Conservation (phyloP, 37 sponge, comb jelly and placozoan species). For the Eunapius fragilis region DNA sequence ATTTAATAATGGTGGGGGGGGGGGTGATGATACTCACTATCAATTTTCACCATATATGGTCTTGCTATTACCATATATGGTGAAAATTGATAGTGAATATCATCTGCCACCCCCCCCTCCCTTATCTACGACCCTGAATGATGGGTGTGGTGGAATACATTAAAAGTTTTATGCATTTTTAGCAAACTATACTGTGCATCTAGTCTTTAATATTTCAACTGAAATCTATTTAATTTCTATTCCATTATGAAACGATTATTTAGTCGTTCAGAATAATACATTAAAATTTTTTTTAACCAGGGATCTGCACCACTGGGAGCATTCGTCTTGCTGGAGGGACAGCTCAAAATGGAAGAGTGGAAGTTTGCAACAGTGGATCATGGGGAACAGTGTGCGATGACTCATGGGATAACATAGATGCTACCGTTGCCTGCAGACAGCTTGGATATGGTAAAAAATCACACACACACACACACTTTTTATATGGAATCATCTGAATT, state of each 20-base stretch:
- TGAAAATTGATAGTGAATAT: no score
- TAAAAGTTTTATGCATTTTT: no score
- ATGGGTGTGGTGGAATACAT: no score
- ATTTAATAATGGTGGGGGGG: no score
- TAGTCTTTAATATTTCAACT: background rate
- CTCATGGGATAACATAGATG: slow-evolving; percentile 33
- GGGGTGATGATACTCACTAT: no score
- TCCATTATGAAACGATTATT: background rate
- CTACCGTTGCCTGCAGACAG: slow-evolving; percentile 44
- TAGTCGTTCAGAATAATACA: background rate
- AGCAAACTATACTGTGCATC: no score
- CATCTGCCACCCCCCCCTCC: no score
- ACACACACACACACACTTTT: background rate
- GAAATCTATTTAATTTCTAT: background rate
- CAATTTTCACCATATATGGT: no score
- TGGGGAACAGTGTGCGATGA: slow-evolving; percentile 66
- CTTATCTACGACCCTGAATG: no score
- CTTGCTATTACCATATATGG: no score
- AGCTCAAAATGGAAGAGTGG: slow-evolving; percentile 32
- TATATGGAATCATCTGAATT: background rate
- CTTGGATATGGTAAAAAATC: slow-evolving; percentile 20
- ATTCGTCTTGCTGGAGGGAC: slow-evolving; percentile 33
- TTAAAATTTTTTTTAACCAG: background rate
- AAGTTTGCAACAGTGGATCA: slow-evolving; percentile 26
- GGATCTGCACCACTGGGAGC: slow-evolving; percentile 13